phyloP scores from a whole-genome alignment of 2,113 vertebrate species.

The Mirza zaza region DNA sequence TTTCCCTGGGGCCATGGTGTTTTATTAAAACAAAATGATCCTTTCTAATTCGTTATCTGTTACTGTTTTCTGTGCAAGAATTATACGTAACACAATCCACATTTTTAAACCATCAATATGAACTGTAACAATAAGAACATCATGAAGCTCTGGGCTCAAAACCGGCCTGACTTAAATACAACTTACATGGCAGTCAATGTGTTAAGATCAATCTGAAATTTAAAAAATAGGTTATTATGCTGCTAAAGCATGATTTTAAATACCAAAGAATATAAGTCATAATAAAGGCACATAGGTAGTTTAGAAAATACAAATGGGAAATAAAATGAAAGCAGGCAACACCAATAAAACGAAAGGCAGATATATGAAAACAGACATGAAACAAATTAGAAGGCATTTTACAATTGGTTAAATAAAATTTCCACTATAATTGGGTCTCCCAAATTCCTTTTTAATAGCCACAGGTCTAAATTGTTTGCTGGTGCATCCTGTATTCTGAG shows the following conservation, averaged over 20 bases:
- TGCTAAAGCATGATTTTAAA: conserved; percentile 32
- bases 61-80: too few species aligned
- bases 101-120: too few species aligned
- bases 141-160: too few species aligned
- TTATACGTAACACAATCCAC: too few species aligned
- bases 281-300: not conserved
- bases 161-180: too few species aligned
- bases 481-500: not conserved
- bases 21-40: too few species aligned
- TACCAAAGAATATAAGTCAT: not conserved
- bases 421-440: not conserved
- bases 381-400: conserved; percentile 6
- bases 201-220: not conserved
- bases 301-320: conserved; percentile 20
- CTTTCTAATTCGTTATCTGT: too few species aligned
- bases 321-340: not conserved
- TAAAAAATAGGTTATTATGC: conserved; percentile 18
- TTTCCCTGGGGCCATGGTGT: too few species aligned
- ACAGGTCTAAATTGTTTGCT: not conserved
- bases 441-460: not conserved
- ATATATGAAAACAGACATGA: not conserved
- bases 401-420: not conserved
- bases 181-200: too few species aligned
- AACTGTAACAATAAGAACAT: too few species aligned
- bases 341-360: conserved; percentile 15